These are phyloP conservation scores for Erannis defoliaria DNA, from an alignment of 2,888 invertebrate genomes.

Conservation along the genomic window DNA sequence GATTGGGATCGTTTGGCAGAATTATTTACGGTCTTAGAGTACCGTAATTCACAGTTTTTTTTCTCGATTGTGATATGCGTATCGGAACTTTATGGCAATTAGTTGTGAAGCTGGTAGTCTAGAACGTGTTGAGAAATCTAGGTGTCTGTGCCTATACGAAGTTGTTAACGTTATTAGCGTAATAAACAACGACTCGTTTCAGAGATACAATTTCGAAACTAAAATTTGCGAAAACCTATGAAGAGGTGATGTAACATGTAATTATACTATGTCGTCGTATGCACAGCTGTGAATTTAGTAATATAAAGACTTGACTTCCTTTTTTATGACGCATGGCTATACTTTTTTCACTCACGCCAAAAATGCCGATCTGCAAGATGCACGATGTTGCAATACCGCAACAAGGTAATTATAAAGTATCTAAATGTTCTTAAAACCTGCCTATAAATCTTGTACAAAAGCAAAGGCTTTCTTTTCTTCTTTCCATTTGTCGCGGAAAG, in stretches of 20 bases:
- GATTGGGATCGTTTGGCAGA: constrained; percentile 28
- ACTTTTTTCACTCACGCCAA: no score
- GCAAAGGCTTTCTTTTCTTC: no score
- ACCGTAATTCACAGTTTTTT: constrained; percentile 23
- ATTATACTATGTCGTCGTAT: background rate
- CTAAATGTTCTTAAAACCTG: no score
- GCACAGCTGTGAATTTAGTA: background rate
- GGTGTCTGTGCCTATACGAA: constrained; percentile 3
- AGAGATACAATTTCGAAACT: background rate
- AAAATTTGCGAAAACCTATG: background rate
- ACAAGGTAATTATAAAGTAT: no score
- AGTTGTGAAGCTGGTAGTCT: constrained; percentile 13
- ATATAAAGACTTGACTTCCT: no score
- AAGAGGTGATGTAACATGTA: background rate
- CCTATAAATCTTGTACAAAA: no score
- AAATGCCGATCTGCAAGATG: no score
- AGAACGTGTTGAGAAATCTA: constrained; percentile 8
- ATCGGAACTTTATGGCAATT: constrained; percentile 25
- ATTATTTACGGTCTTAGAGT: constrained; percentile 38
- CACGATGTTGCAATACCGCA: no score
- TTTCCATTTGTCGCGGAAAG: no score
- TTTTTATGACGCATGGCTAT: no score
- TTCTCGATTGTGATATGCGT: constrained; percentile 25
- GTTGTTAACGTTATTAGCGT: constrained; percentile 3
- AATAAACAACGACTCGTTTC: background rate